Percentiles rank a stretch among this genome's conserved stretches.
These are phyloP conservation scores for Dicranocentrus wangi DNA, from an alignment of 2,888 invertebrate genomes.

Conservation along the genomic window DNA sequence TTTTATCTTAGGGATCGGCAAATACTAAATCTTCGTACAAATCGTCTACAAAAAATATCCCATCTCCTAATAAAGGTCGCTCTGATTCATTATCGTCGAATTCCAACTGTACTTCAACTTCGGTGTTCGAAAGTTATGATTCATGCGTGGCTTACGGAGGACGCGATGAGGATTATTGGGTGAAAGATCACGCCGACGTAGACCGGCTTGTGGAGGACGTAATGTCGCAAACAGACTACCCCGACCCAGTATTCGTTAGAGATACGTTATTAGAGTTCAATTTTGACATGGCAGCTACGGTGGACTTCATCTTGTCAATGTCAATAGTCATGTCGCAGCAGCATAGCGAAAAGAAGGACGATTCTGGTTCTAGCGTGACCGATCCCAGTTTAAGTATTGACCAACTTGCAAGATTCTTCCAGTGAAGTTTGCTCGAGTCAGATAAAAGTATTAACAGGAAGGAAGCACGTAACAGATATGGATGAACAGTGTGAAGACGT, in stretches of 20 bases:
- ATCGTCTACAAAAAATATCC: slow-evolving; percentile 55
- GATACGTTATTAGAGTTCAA: slow-evolving; percentile 72
- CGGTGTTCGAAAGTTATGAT: slow-evolving; percentile 54
- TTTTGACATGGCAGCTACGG: slow-evolving; percentile 69
- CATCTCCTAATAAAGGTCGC: slow-evolving; percentile 48
- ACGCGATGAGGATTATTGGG: slow-evolving; percentile 70
- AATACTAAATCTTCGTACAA: slow-evolving; percentile 52
- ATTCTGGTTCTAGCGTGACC: slow-evolving; percentile 21
- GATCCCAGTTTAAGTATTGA: slow-evolving; percentile 40
- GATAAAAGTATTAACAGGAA: slow-evolving; percentile 11
- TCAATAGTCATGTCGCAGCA: slow-evolving; percentile 59
- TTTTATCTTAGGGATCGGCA: slow-evolving; percentile 40
- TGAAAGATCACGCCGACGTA: slow-evolving; percentile 66
- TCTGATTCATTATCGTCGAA: slow-evolving; percentile 46
- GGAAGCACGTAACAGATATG: slow-evolving; percentile 57
- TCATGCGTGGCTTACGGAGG: slow-evolving; percentile 40
- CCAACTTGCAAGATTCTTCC: slow-evolving; percentile 35
- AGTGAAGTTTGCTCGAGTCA: slow-evolving; percentile 26
- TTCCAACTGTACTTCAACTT: slow-evolving; percentile 43
- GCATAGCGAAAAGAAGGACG: slow-evolving; percentile 21
- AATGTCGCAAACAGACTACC: slow-evolving; percentile 73
- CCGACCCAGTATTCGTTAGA: slow-evolving; percentile 71
- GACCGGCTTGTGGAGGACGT: slow-evolving; percentile 72
- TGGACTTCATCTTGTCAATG: slow-evolving; percentile 65
- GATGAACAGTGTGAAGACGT: slow-evolving; percentile 61